Evolutionary conservation across 2,113 vertebrate genomes (phyloP).

Genomic region (Cromileptes altivelis): DNA sequence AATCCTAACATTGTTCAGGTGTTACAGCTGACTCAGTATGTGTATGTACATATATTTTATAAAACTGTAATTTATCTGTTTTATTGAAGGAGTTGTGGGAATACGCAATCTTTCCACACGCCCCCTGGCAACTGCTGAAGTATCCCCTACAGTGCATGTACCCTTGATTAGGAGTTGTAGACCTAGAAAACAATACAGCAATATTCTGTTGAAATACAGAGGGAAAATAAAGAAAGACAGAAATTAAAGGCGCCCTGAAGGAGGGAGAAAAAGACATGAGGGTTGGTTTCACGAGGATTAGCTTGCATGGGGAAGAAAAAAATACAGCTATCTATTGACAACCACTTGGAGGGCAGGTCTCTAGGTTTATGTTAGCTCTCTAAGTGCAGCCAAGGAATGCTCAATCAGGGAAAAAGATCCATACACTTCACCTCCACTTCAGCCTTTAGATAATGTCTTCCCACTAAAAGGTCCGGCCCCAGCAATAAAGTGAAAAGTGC

Average conservation of each 20-base stretch:
- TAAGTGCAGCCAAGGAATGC: conserved; percentile 28
- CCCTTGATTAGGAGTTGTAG: neutral
- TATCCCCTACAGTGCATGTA: too few species aligned
- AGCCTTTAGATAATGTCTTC: conserved; percentile 11
- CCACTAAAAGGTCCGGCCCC: neutral
- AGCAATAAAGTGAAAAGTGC: conserved; percentile 13
- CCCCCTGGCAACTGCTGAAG: neutral
- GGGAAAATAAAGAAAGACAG: neutral
- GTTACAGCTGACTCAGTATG: neutral
- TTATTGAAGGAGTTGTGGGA: neutral
- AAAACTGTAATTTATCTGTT: neutral
- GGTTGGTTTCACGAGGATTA: conserved; percentile 23
- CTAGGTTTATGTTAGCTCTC: conserved; percentile 62
- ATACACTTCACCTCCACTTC: conserved; percentile 19
- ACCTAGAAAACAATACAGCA: neutral
- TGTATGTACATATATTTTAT: neutral
- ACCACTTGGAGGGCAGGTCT: conserved; percentile 43
- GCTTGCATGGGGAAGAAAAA: conserved; percentile 50
- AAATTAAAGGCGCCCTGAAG: neutral
- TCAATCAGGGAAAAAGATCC: conserved; percentile 53
- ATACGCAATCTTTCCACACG: neutral
- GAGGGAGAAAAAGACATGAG: neutral
- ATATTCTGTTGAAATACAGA: neutral
- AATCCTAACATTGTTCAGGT: too few species aligned
- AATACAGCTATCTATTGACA: conserved; percentile 53